phyloP scores from a whole-genome alignment of 2,797 vertebrate species.

The Buphagus erythrorhynchus region DNA sequence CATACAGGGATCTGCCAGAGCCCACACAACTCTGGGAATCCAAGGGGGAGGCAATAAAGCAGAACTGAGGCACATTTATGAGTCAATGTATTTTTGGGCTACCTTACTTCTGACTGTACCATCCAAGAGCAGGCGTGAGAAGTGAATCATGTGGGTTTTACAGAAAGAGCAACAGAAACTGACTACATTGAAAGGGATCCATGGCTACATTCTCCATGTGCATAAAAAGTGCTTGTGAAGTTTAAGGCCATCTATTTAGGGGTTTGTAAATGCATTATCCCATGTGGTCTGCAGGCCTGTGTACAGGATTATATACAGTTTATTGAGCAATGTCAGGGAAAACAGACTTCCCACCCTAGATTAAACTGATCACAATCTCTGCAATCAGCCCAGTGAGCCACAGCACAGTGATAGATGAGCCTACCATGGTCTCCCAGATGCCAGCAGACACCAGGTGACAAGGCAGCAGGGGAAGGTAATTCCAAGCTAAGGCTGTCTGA shows the following conservation, averaged over 20 bases:
- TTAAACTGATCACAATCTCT: slow-evolving; percentile 49
- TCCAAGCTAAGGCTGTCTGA: not conserved
- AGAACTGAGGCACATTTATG: not conserved
- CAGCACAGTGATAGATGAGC: slow-evolving; percentile 27
- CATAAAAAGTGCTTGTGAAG: not conserved
- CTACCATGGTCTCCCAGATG: not conserved
- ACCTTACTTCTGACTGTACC: not conserved
- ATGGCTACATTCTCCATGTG: not conserved
- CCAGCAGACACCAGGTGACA: slow-evolving; percentile 9
- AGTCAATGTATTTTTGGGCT: not conserved
- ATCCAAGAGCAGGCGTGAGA: not conserved
- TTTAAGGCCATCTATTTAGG: not conserved
- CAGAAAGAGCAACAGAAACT: not conserved
- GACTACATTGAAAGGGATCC: not conserved
- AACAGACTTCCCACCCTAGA: slow-evolving; percentile 34
- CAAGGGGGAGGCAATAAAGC: not conserved
- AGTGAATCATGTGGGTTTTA: not conserved
- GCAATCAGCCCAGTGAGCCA: slow-evolving; percentile 14
- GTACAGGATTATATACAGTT: not conserved
- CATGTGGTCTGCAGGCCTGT: not conserved
- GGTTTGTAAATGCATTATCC: slow-evolving; percentile 11
- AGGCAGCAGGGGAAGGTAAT: not conserved
- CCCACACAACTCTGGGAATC: not conserved
- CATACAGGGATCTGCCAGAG: not conserved
- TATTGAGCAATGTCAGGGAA: slow-evolving; percentile 36